Conservation (phyloP, 2,888 invertebrate species). For the Ptychoptera albimana region DNA sequence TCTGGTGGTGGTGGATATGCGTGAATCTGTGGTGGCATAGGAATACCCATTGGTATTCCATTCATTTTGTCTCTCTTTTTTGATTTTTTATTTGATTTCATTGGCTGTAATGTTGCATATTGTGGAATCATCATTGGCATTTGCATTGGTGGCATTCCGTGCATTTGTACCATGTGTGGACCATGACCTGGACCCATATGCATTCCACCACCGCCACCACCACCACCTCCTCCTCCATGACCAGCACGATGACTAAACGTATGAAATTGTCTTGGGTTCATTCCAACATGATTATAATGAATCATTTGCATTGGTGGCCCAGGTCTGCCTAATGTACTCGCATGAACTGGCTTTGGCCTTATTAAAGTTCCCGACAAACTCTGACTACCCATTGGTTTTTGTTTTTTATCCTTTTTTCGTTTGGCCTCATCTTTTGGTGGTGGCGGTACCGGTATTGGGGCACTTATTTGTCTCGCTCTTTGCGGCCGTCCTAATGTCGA, state of each 20-base stretch:
- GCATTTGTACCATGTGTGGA: slow-evolving; percentile 23
- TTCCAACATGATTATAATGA: slow-evolving; percentile 23
- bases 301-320: slow-evolving; percentile 22
- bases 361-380: slow-evolving; percentile 30
- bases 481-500: slow-evolving; percentile 46
- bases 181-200: slow-evolving; percentile 25
- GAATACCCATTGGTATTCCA: slow-evolving; percentile 31
- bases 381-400: slow-evolving; percentile 26
- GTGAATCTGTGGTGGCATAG: slow-evolving; percentile 34
- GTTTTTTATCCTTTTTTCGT: slow-evolving; percentile 34
- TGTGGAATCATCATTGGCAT: slow-evolving; percentile 36
- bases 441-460: slow-evolving; percentile 68
- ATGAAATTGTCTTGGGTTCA: slow-evolving; percentile 33
- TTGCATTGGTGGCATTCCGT: slow-evolving; percentile 31
- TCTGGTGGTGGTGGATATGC: slow-evolving; percentile 33
- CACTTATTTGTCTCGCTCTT: slow-evolving; percentile 65
- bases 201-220: slow-evolving; percentile 18
- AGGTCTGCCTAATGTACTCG: slow-evolving; percentile 21
- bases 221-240: slow-evolving; percentile 18
- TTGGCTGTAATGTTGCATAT: slow-evolving; percentile 45
- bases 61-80: slow-evolving; percentile 28
- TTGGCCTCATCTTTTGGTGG: slow-evolving; percentile 56
- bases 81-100: slow-evolving; percentile 37
- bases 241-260: slow-evolving; percentile 32
- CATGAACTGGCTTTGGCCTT: slow-evolving; percentile 30